These are phyloP conservation scores for Neuroterus valhalla DNA, from an alignment of 1,140 invertebrate species.

Conservation along the genomic window DNA sequence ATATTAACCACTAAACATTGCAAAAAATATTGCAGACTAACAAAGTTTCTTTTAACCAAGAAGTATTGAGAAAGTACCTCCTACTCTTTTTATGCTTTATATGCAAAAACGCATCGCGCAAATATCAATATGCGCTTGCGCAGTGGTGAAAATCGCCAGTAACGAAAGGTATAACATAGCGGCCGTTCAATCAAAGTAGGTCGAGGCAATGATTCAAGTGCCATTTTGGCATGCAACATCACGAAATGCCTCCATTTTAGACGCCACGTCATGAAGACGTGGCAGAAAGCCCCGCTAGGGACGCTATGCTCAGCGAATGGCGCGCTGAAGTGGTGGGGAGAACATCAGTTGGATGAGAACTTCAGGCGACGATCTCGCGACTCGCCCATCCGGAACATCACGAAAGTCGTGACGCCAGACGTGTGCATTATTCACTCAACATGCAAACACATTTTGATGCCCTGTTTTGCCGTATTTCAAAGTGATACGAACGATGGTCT, in stretches of 20 bases:
- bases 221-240: constrained; percentile 33
- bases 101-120: background rate
- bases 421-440: too few species aligned
- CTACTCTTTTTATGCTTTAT: background rate
- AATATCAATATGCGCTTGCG: background rate
- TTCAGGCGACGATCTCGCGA: background rate
- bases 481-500: too few species aligned
- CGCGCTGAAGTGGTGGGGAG: background rate
- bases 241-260: constrained; percentile 49
- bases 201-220: background rate
- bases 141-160: background rate
- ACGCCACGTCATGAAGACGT: constrained; percentile 3
- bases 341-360: background rate
- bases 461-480: too few species aligned
- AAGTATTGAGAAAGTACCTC: too few species aligned
- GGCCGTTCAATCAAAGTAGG: background rate
- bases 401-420: too few species aligned
- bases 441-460: too few species aligned
- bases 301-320: background rate
- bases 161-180: background rate
- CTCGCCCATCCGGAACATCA: too few species aligned
- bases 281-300: background rate
- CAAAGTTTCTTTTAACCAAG: too few species aligned
- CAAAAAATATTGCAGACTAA: background rate
- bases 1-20: too few species aligned